Evolutionary conservation across 2,888 invertebrate genomes (phyloP).

Genomic region (Perithous albicinctus): DNA sequence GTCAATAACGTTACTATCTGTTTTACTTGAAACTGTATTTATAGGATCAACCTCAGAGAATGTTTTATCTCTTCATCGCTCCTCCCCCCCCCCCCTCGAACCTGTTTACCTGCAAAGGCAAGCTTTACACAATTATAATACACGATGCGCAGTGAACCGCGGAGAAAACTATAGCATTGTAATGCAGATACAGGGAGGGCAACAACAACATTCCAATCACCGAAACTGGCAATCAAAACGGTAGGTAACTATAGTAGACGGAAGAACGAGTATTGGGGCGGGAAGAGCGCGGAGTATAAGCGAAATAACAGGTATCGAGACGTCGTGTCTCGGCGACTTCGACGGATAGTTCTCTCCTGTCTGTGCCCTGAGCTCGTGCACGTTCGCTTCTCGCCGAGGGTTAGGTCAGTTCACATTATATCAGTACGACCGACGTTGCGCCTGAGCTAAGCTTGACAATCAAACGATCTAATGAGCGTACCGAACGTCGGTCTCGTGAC

Average conservation of each 20-base stretch:
- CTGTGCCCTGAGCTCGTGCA: conserved; percentile 31
- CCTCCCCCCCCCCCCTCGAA: background rate
- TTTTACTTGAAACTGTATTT: background rate
- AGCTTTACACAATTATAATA: conserved; percentile 4
- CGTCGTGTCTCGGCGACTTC: conserved; percentile 53
- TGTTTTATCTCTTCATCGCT: background rate
- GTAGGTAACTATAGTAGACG: conserved; percentile 48
- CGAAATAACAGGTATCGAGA: conserved; percentile 64
- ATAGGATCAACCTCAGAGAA: background rate
- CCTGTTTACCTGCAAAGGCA: background rate
- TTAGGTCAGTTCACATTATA: conserved; percentile 62
- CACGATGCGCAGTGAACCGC: background rate
- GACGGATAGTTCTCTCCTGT: conserved; percentile 24
- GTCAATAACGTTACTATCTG: background rate
- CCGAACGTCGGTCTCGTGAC: conserved; percentile 38
- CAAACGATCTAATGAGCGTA: conserved; percentile 21
- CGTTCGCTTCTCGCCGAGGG: conserved; percentile 47
- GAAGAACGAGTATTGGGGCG: conserved; percentile 34
- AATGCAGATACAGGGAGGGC: conserved; percentile 5
- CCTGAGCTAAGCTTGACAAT: conserved; percentile 11
- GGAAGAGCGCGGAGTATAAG: conserved; percentile 36
- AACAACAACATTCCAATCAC: conserved; percentile 32
- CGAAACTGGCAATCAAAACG: conserved; percentile 61
- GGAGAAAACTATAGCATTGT: background rate
- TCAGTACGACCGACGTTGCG: background rate